Evolutionary conservation across 2,888 invertebrate genomes (phyloP).

Genomic region (Eutolmus rufibarbis): DNA sequence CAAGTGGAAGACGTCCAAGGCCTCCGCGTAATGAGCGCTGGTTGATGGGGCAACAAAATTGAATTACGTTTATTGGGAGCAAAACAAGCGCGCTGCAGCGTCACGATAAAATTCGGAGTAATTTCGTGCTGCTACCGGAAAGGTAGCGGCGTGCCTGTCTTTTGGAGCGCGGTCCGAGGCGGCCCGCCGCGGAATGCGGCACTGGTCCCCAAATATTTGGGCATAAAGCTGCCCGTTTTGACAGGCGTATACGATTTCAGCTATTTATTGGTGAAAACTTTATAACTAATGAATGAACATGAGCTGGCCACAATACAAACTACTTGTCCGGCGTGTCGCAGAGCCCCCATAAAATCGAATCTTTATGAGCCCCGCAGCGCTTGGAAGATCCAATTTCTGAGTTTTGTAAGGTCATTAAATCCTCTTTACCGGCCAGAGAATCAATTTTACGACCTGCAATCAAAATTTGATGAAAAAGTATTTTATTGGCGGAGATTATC

Average conservation of each 20-base stretch:
- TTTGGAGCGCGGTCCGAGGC: not conserved
- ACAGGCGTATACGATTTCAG: not conserved
- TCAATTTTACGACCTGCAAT: conserved; percentile 9
- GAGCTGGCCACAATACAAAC: conserved; percentile 19
- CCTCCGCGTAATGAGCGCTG: conserved; percentile 11
- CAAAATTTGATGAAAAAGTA: conserved; percentile 22
- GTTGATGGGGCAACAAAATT: conserved; percentile 29
- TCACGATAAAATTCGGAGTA: conserved; percentile 32
- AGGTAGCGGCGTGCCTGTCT: not conserved
- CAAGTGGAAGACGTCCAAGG: conserved; percentile 23
- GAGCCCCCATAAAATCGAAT: not conserved
- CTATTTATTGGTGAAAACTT: conserved; percentile 1
- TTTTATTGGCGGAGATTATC: conserved; percentile 2
- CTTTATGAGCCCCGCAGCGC: not conserved
- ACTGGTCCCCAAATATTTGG: not conserved
- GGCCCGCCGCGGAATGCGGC: not conserved
- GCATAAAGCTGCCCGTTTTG: not conserved
- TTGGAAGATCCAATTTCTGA: conserved; percentile 20
- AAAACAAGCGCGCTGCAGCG: not conserved
- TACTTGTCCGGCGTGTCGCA: conserved; percentile 21
- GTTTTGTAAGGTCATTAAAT: conserved; percentile 22
- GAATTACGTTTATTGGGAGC: conserved; percentile 17
- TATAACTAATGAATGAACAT: conserved; percentile 12
- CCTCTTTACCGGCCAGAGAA: conserved; percentile 3
- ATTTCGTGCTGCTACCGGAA: conserved; percentile 16